Base-by-base conservation (phyloP, 2,113 vertebrate genomes). In the Syngnathus scovelli region DNA sequence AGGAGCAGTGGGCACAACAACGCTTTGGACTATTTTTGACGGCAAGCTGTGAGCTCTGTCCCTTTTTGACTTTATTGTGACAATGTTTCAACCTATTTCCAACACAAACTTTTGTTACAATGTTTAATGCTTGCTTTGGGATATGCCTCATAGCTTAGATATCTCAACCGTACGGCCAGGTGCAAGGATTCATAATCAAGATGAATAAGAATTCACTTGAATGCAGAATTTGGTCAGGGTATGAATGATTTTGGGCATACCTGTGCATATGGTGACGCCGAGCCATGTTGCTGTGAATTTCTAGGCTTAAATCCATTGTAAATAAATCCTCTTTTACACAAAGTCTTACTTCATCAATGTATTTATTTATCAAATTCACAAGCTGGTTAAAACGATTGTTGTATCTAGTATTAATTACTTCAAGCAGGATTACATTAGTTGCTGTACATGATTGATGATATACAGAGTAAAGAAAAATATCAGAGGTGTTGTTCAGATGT, bases 71-170 rank as follows among this genome's bases (percentile, higher is more conserved):
- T 86, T 82, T 70, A 61, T 81, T 81, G 71, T 83, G 58, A 79
- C 68, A 85, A 85, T 75, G 81, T 85, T 82, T 80, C 78, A 82
- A 49, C 70, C 56, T 65, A 71, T 84, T 76, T 67, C 74, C 77
- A 81, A 82, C 81, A 83, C 87, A 87, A 86, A 87, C 66, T 80
- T 89, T 87, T 77, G 68, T 86, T 87, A 85, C 75, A 64, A 76
- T 73, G 49, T 68, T 75, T 73, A 61, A 41, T 69, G 46, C 6
- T 61, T 55, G 64, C 9, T 7, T 46, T 64, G 16, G 60, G 19
- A 21, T 6, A 5, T 5, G 59, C n/a, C 55, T 60, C 19, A 36
- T 2, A 19, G 36, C 16, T 39, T 39, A 13, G 59, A 43, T 39
- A 46, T 23, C 5, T 44, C 12, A 62, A 44, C 61, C 16, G 5